A percentile compares a stretch with the other conserved stretches of the same genome.
Conservation (phyloP, 2,797 vertebrate genomes). For the Schizopygopsis pylzovi region DNA sequence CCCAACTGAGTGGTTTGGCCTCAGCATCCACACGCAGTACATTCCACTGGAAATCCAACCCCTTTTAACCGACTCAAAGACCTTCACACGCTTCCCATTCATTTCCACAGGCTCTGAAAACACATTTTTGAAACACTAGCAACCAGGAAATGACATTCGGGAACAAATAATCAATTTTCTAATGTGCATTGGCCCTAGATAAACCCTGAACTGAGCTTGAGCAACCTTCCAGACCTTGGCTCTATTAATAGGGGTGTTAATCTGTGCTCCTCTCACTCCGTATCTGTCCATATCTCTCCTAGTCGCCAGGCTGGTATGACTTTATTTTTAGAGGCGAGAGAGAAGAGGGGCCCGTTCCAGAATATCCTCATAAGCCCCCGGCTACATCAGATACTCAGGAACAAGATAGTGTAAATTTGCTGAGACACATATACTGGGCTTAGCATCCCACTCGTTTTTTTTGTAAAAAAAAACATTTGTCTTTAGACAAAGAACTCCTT, state of each 20-base stretch:
- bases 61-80: not conserved
- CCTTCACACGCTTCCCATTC: conserved; percentile 38
- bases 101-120: conserved; percentile 2
- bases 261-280: conserved; percentile 24
- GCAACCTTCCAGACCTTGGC: not conserved
- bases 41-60: conserved; percentile 45
- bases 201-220: not conserved
- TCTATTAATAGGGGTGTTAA: conserved; percentile 37
- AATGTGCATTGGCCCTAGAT: not conserved
- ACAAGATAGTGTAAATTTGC: conserved; percentile 20
- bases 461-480: too few species aligned
- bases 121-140: not conserved
- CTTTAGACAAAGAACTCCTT: not conserved
- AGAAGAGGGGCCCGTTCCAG: conserved; percentile 31
- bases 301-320: conserved; percentile 38
- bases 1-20: conserved; percentile 33
- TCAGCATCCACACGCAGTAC: conserved; percentile 7
- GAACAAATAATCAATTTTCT: not conserved
- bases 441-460: not conserved
- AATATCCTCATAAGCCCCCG: conserved; percentile 27
- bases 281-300: conserved; percentile 46
- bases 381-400: not conserved
- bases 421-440: not conserved
- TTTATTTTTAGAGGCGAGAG: conserved; percentile 48
- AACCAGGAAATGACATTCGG: not conserved